phyloP scores from a whole-genome alignment of 1,140 invertebrate genomes.

The Cyphomyrmex costatus region DNA sequence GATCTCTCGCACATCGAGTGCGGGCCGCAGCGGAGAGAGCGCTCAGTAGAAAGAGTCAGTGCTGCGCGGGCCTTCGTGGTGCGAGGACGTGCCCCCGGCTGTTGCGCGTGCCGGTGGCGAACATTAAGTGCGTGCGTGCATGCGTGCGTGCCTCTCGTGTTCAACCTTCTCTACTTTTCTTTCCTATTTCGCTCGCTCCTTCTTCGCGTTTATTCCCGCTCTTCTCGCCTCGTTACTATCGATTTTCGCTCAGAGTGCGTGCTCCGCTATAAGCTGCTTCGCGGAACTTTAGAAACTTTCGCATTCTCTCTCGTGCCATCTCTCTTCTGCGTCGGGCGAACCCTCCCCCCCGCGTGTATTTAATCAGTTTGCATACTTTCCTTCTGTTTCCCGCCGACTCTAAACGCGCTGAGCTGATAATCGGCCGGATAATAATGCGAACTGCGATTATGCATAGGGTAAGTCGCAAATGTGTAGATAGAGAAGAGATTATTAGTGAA shows the following conservation, averaged over 20 bases:
- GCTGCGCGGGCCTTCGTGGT: conserved; percentile 82
- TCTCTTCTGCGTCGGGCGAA: neutral
- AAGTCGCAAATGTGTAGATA: conserved; percentile 32
- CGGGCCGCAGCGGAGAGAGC: conserved; percentile 52
- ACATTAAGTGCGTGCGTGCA: conserved; percentile 38
- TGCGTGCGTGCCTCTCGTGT: conserved; percentile 17
- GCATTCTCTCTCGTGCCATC: neutral
- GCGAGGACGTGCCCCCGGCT: conserved; percentile 75
- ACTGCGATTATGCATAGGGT: conserved; percentile 29
- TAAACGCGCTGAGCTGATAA: conserved; percentile 28
- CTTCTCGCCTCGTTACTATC: neutral
- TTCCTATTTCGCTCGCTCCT: neutral
- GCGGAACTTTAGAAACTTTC: conserved; percentile 43
- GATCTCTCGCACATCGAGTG: conserved; percentile 49
- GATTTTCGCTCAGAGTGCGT: conserved; percentile 24
- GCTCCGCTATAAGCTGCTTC: neutral
- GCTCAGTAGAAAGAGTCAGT: conserved; percentile 80
- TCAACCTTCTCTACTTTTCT: neutral
- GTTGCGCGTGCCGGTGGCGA: conserved; percentile 4
- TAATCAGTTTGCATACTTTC: conserved; percentile 1
- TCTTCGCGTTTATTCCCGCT: neutral
- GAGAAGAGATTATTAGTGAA: conserved; percentile 18
- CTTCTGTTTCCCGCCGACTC: neutral
- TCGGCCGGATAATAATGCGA: conserved; percentile 35
- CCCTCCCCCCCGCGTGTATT: neutral